Conservation (phyloP, 2,888 invertebrate genomes). For the Netelia melanura region DNA sequence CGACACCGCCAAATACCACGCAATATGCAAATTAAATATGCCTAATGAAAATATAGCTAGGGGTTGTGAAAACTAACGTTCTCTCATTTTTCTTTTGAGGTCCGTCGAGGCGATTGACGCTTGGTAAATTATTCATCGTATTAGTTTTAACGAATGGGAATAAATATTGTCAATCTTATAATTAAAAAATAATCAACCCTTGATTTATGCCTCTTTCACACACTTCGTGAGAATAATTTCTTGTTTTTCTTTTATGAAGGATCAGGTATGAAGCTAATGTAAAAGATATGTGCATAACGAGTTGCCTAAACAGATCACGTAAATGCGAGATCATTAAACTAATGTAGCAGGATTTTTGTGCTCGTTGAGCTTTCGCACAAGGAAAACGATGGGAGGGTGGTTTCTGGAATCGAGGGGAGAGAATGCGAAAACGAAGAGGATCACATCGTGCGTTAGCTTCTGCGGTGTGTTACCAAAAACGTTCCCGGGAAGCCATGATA, state of each 20-base stretch:
- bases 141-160: no score
- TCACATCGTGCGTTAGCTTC: conserved; percentile 7
- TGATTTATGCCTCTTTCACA: no score
- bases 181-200: no score
- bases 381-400: not conserved
- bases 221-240: no score
- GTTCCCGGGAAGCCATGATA: conserved; percentile 40
- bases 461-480: conserved; percentile 38
- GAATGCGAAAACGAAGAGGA: conserved; percentile 8
- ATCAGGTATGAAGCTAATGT: not conserved
- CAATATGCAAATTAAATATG: not conserved
- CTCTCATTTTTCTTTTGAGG: no score
- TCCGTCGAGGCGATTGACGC: no score
- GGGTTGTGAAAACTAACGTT: no score
- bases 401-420: not conserved
- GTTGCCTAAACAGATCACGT: conserved; percentile 29
- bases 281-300: not conserved
- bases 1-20: not conserved
- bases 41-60: no score
- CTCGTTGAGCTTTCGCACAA: conserved; percentile 26
- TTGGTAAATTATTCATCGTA: no score
- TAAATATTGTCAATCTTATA: no score
- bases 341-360: conserved; percentile 50
- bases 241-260: no score
- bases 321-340: conserved; percentile 54